Percentiles rank a stretch among this genome's conserved stretches.
Conservation (phyloP, 2,797 vertebrate species). For the Nyctibius grandis region DNA sequence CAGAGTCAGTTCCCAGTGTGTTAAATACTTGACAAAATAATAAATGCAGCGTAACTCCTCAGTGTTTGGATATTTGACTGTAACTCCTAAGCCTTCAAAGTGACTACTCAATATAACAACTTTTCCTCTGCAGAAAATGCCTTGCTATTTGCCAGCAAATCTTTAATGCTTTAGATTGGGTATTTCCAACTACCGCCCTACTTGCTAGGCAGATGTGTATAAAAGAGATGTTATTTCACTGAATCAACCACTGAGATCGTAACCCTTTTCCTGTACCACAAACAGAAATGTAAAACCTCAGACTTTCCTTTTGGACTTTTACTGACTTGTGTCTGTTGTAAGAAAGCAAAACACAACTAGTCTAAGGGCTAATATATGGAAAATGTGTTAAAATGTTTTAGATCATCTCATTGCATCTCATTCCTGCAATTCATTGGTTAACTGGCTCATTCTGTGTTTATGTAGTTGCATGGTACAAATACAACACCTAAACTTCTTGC, state of each 20-base stretch:
- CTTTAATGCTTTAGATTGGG: slow-evolving; percentile 75
- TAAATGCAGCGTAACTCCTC: slow-evolving; percentile 2
- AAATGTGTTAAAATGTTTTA: slow-evolving; percentile 51
- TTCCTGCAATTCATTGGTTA: slow-evolving; percentile 41
- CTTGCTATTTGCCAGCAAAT: slow-evolving; percentile 72
- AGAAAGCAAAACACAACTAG: slow-evolving; percentile 53
- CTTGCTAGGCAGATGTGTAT: slow-evolving; percentile 73
- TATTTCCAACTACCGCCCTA: slow-evolving; percentile 76
- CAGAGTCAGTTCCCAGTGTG: background rate
- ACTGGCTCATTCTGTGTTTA: slow-evolving; percentile 69
- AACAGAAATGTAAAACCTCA: slow-evolving; percentile 75
- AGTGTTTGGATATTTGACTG: slow-evolving; percentile 40
- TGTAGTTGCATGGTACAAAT: slow-evolving; percentile 70
- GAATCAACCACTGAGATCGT: slow-evolving; percentile 75
- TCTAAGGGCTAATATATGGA: slow-evolving; percentile 42
- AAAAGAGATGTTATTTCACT: slow-evolving; percentile 80
- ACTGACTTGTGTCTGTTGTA: slow-evolving; percentile 40
- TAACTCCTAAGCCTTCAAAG: slow-evolving; percentile 52
- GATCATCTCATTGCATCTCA: slow-evolving; percentile 14
- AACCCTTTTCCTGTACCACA: slow-evolving; percentile 80
- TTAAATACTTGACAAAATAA: slow-evolving; percentile 8
- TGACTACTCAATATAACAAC: slow-evolving; percentile 51
- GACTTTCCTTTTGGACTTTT: slow-evolving; percentile 67
- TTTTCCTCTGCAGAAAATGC: slow-evolving; percentile 68
- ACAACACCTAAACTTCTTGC: slow-evolving; percentile 68